Conservation (phyloP, 2,797 vertebrate genomes). For the Epinephelus malabaricus region DNA sequence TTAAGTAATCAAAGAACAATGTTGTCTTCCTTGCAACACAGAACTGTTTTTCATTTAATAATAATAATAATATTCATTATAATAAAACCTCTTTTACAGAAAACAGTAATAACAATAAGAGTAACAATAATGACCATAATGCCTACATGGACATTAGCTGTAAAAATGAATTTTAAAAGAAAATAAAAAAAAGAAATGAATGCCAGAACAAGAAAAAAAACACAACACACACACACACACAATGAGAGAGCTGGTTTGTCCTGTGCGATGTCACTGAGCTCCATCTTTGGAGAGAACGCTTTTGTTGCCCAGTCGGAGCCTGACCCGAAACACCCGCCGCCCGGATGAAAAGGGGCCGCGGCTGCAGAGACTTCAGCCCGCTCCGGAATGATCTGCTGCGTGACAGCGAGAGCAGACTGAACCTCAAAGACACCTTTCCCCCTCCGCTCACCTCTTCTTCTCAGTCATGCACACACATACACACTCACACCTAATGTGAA, state of each 20-base stretch:
- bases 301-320: constrained; percentile 60
- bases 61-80: constrained; percentile 81
- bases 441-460: constrained; percentile 32
- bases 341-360: constrained; percentile 42
- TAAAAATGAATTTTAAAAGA: constrained; percentile 80
- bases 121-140: constrained; percentile 89
- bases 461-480: constrained; percentile 22
- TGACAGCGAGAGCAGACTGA: constrained; percentile 60
- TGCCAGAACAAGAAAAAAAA: constrained; percentile 25
- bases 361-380: constrained; percentile 76
- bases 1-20: constrained; percentile 83
- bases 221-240: constrained; percentile 20
- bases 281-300: constrained; percentile 69
- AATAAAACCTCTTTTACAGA: constrained; percentile 88
- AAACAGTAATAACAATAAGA: constrained; percentile 90
- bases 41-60: constrained; percentile 87
- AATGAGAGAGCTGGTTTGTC: constrained; percentile 83
- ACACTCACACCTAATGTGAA: constrained; percentile 71
- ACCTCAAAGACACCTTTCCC: constrained; percentile 44
- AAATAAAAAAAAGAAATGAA: constrained; percentile 55
- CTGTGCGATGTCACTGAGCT: constrained; percentile 81
- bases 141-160: constrained; percentile 88
- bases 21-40: constrained; percentile 90
- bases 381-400: constrained; percentile 80
- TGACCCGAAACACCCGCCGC: constrained; percentile 56